Evolutionary conservation across 1,140 invertebrate species (phyloP).

Genomic region (Anastrepha ludens): DNA sequence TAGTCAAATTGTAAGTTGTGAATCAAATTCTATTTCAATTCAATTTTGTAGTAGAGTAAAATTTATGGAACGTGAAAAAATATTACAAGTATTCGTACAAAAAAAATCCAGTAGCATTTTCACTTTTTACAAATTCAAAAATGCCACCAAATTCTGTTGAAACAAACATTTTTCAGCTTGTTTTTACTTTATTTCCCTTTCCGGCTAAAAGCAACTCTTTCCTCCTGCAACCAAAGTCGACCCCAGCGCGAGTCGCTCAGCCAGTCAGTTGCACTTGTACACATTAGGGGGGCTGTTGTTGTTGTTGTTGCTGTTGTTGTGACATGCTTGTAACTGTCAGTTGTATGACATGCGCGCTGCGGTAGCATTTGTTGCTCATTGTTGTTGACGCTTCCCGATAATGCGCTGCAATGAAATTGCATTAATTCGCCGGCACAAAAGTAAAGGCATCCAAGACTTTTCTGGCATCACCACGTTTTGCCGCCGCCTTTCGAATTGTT

Average conservation of each 20-base stretch:
- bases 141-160: no score
- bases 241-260: neutral
- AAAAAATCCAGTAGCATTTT: no score
- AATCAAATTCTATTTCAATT: no score
- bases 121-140: no score
- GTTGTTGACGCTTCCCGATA: neutral
- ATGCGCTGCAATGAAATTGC: conserved; percentile 4
- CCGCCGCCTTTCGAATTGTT: neutral
- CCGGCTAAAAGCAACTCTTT: neutral
- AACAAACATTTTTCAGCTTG: no score
- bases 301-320: neutral
- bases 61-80: no score
- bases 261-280: no score
- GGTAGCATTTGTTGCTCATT: neutral
- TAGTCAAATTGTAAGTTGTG: no score
- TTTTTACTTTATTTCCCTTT: no score
- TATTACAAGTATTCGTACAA: no score
- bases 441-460: neutral
- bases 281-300: neutral
- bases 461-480: neutral
- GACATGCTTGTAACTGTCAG: conserved; percentile 34
- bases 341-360: neutral
- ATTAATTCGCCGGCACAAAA: conserved; percentile 13
- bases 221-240: neutral
- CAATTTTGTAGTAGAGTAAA: no score